Conservation (phyloP, 2,888 invertebrate species). For the Cantharis rufa region DNA sequence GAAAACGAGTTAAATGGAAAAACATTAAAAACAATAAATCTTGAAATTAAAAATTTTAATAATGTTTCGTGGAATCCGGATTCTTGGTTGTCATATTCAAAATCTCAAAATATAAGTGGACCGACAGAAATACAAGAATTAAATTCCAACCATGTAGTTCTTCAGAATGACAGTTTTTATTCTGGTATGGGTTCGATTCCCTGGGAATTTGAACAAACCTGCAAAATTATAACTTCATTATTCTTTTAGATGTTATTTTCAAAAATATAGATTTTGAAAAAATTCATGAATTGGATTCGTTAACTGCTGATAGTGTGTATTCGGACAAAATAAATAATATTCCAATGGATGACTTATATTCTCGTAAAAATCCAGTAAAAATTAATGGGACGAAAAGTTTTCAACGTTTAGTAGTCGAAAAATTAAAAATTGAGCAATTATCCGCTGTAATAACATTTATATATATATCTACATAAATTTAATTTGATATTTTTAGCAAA, state of each 20-base stretch:
- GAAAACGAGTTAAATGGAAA: constrained; percentile 33
- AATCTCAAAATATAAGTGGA: constrained; percentile 44
- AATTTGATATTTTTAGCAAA: neutral
- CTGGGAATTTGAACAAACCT: neutral
- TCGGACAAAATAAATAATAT: constrained; percentile 42
- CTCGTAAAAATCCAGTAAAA: constrained; percentile 30
- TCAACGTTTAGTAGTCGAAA: neutral
- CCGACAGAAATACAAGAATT: constrained; percentile 34
- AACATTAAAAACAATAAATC: constrained; percentile 33
- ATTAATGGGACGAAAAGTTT: constrained; percentile 17
- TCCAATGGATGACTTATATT: constrained; percentile 41
- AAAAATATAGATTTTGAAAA: neutral
- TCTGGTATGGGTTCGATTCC: constrained; percentile 32
- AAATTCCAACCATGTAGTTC: constrained; percentile 31
- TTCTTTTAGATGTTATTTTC: neutral
- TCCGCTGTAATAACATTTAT: constrained; percentile 1
- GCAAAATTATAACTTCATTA: neutral
- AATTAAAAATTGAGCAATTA: neutral
- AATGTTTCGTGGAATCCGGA: constrained; percentile 41
- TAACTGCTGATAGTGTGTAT: constrained; percentile 37
- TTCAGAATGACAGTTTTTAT: constrained; percentile 33
- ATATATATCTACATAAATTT: neutral
- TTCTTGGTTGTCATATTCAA: constrained; percentile 42
- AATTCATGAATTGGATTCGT: constrained; percentile 29
- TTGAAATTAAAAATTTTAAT: constrained; percentile 41